Conservation (phyloP, 2,113 vertebrate genomes). For the Sander lucioperca region DNA sequence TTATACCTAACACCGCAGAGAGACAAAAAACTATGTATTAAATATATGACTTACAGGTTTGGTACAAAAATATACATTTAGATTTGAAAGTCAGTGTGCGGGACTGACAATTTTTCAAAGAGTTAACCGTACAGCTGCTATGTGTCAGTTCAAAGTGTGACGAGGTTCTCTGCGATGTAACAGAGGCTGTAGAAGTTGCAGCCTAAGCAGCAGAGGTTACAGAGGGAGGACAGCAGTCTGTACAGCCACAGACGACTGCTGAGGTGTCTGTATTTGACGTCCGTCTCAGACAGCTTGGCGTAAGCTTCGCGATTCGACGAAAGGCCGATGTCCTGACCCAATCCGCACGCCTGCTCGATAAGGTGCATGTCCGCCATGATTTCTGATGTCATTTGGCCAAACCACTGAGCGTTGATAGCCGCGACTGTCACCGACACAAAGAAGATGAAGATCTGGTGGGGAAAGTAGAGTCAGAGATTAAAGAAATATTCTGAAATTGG, state of each 20-base stretch:
- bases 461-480: neutral
- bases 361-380: conserved; percentile 86
- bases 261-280: conserved; percentile 79
- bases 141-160: conserved; percentile 63
- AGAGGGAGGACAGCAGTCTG: conserved; percentile 84
- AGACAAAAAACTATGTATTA: conserved; percentile 12
- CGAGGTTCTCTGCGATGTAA: conserved; percentile 84
- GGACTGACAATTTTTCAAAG: neutral
- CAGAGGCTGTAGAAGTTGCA: conserved; percentile 87
- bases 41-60: conserved; percentile 50
- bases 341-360: conserved; percentile 81
- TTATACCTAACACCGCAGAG: neutral
- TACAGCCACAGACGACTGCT: conserved; percentile 80
- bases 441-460: conserved; percentile 83
- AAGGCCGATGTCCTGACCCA: conserved; percentile 85
- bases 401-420: conserved; percentile 87
- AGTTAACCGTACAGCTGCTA: conserved; percentile 41
- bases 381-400: conserved; percentile 84
- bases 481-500: neutral
- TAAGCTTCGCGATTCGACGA: conserved; percentile 81
- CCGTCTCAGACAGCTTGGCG: conserved; percentile 75
- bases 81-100: neutral
- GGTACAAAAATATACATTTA: conserved; percentile 3
- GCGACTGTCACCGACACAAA: conserved; percentile 85
- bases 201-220: conserved; percentile 86